These are phyloP conservation scores for Melanotaenia boesemani DNA, from an alignment of 2,797 vertebrate genomes.

Conservation along the genomic window DNA sequence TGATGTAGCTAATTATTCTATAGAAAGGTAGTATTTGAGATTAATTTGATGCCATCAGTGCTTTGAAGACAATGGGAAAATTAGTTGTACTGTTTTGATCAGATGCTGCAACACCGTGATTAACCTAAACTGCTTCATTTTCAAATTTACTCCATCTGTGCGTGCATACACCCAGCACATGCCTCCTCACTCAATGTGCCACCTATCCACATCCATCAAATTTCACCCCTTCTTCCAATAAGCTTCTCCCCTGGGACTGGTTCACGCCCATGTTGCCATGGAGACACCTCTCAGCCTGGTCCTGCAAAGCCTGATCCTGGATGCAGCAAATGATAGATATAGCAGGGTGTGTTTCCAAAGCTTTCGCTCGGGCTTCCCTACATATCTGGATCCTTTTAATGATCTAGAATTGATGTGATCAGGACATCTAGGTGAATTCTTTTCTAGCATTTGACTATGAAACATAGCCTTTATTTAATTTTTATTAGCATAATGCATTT, in stretches of 20 bases:
- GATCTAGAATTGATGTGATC: constrained; percentile 40
- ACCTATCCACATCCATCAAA: constrained; percentile 56
- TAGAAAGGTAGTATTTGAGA: not conserved
- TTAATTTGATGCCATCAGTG: constrained; percentile 5
- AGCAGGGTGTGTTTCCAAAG: constrained; percentile 56
- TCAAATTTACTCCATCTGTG: constrained; percentile 16
- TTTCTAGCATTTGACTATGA: constrained; percentile 1
- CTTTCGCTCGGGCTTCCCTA: constrained; percentile 46
- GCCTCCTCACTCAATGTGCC: constrained; percentile 47
- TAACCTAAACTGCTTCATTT: constrained; percentile 29
- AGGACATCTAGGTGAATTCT: constrained; percentile 36
- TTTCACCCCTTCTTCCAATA: constrained; percentile 67
- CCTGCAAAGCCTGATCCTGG: constrained; percentile 62
- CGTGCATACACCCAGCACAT: constrained; percentile 11
- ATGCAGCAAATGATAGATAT: constrained; percentile 72
- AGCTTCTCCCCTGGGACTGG: constrained; percentile 63
- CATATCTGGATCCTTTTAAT: constrained; percentile 32
- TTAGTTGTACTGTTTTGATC: constrained; percentile 16
- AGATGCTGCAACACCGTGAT: constrained; percentile 16
- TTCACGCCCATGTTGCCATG: constrained; percentile 79
- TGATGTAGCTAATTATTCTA: not conserved
- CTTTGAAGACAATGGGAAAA: not conserved
- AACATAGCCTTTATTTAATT: not conserved
- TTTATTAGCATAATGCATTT: not conserved
- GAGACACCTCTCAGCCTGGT: constrained; percentile 66